Evolutionary conservation across 2,113 vertebrate genomes (phyloP).

Genomic region (Thymallus thymallus): DNA sequence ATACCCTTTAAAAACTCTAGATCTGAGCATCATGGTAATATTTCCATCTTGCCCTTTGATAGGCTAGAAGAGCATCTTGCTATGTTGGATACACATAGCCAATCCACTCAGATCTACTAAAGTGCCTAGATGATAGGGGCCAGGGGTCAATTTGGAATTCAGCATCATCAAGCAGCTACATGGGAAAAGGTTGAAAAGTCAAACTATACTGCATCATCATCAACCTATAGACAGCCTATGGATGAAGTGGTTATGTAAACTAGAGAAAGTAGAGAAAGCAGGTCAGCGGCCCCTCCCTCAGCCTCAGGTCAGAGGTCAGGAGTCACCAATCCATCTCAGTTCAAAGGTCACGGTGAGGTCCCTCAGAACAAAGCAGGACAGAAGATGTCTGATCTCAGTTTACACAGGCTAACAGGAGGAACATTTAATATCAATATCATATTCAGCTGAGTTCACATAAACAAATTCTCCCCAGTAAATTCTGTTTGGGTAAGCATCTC

Average conservation of each 20-base stretch:
- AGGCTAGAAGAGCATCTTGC: too few species aligned
- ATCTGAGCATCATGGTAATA: too few species aligned
- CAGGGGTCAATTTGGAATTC: too few species aligned
- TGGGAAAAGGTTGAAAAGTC: constrained; percentile 23
- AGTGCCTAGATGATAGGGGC: too few species aligned
- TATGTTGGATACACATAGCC: too few species aligned
- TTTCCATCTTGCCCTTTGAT: too few species aligned
- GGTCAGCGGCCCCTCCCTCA: background rate
- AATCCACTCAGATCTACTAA: too few species aligned
- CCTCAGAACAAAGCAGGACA: background rate
- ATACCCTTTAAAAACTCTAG: too few species aligned
- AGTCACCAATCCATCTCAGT: constrained; percentile 22
- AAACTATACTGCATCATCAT: background rate
- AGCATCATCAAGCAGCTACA: too few species aligned
- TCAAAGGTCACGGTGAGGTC: constrained; percentile 34
- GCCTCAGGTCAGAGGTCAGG: constrained; percentile 4
- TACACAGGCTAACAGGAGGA: background rate
- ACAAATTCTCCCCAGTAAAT: background rate
- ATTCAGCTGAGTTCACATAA: background rate
- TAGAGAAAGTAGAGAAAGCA: background rate
- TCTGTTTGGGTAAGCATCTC: background rate
- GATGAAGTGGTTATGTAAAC: background rate
- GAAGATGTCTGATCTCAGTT: constrained; percentile 10
- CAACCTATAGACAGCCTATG: background rate
- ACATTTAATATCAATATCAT: background rate